Evolutionary conservation across 2,113 vertebrate species (phyloP).

Genomic region (Passer montanus): DNA sequence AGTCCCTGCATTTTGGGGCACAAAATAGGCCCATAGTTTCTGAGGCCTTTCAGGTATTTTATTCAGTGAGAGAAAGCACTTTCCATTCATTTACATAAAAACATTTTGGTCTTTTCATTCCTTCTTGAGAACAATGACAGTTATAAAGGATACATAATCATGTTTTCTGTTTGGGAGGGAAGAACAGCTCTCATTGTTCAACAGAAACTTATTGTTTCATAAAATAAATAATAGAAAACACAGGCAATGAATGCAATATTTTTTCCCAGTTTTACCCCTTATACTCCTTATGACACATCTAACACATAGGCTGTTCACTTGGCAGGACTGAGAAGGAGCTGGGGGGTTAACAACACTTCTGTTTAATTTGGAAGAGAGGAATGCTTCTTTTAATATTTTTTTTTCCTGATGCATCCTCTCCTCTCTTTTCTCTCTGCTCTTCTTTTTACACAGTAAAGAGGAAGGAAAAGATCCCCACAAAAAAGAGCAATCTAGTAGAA

Average conservation of each 20-base stretch:
- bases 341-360: background rate
- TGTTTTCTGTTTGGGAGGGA: background rate
- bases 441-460: background rate
- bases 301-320: background rate
- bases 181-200: background rate
- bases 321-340: background rate
- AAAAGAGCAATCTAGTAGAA: background rate
- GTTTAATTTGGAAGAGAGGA: background rate
- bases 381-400: background rate
- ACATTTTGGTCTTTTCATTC: background rate
- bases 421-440: background rate
- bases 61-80: background rate
- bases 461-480: background rate
- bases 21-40: background rate
- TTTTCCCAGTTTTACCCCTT: background rate
- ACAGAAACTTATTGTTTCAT: background rate
- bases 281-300: background rate
- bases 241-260: background rate
- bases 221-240: background rate
- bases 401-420: background rate
- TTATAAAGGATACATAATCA: background rate
- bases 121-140: background rate
- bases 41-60: background rate
- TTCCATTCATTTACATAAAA: background rate
- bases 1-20: background rate